These are phyloP conservation scores for Plagodis pulveraria DNA, from an alignment of 2,888 invertebrate species.

Conservation along the genomic window DNA sequence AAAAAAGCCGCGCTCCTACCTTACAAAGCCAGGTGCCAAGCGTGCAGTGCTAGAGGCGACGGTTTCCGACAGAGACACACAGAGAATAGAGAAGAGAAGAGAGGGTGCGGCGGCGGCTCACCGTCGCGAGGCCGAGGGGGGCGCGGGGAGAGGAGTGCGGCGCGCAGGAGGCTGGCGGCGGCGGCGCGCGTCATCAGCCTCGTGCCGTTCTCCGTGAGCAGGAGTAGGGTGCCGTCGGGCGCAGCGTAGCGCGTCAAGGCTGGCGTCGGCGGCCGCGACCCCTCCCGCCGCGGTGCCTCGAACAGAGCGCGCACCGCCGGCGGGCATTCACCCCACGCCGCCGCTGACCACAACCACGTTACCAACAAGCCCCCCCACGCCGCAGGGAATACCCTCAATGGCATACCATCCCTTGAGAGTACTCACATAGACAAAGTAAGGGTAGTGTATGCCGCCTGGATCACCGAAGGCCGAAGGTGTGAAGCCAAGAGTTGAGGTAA, in stretches of 20 bases:
- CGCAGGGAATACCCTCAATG: slow-evolving; percentile 75
- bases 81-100: slow-evolving; percentile 72
- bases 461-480: slow-evolving; percentile 80
- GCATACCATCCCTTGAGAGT: slow-evolving; percentile 69
- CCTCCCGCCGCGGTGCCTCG: slow-evolving; percentile 71
- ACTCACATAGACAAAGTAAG: slow-evolving; percentile 67
- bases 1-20: slow-evolving; percentile 73
- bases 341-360: slow-evolving; percentile 82
- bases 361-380: slow-evolving; percentile 73
- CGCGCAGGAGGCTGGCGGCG: slow-evolving; percentile 82
- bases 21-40: slow-evolving; percentile 78
- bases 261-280: slow-evolving; percentile 71
- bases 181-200: slow-evolving; percentile 83
- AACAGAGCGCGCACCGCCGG: slow-evolving; percentile 84
- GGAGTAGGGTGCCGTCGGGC: slow-evolving; percentile 86
- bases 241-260: slow-evolving; percentile 86
- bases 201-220: slow-evolving; percentile 87
- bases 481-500: slow-evolving; percentile 84
- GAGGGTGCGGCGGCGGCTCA: slow-evolving; percentile 81
- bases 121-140: slow-evolving; percentile 81
- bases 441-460: slow-evolving; percentile 73
- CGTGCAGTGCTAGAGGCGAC: slow-evolving; percentile 82
- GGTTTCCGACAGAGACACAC: slow-evolving; percentile 79
- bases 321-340: slow-evolving; percentile 77
- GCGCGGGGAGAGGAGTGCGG: slow-evolving; percentile 83